Conservation (phyloP, 1,140 invertebrate genomes). For the Aphis craccivora region DNA sequence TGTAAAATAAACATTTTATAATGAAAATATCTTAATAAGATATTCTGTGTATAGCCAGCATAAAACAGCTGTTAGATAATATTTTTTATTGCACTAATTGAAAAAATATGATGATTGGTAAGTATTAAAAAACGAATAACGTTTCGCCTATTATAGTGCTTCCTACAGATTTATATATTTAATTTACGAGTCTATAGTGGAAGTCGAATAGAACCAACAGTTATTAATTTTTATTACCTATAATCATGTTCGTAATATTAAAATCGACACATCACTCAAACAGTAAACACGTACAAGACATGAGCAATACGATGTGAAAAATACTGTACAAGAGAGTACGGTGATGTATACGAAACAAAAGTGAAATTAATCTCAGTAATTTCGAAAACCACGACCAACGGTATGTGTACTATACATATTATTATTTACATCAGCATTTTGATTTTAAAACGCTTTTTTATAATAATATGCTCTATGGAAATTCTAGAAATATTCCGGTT, state of each 20-base stretch:
- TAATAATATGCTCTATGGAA: not conserved
- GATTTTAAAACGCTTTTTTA: not conserved
- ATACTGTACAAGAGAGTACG: not conserved
- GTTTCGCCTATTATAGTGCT: not conserved
- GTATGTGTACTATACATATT: not conserved
- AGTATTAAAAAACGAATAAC: constrained; percentile 12
- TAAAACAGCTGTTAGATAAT: not conserved
- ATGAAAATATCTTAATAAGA: not conserved
- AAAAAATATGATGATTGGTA: not conserved
- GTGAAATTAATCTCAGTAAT: not conserved
- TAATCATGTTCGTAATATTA: not conserved
- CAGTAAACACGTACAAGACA: not conserved
- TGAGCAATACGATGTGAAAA: not conserved
- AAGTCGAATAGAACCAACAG: not conserved
- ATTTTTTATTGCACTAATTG: not conserved
- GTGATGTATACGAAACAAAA: not conserved
- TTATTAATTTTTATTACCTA: not conserved
- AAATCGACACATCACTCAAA: not conserved
- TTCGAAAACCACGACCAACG: not conserved
- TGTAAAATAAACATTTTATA: not conserved
- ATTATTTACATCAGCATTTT: not conserved
- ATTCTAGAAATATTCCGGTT: not conserved
- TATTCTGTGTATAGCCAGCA: not conserved
- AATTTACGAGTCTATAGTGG: not conserved
- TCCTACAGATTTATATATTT: not conserved